Evolutionary conservation across 2,113 vertebrate species (phyloP).

Genomic region (Thinocorus orbignyianus): DNA sequence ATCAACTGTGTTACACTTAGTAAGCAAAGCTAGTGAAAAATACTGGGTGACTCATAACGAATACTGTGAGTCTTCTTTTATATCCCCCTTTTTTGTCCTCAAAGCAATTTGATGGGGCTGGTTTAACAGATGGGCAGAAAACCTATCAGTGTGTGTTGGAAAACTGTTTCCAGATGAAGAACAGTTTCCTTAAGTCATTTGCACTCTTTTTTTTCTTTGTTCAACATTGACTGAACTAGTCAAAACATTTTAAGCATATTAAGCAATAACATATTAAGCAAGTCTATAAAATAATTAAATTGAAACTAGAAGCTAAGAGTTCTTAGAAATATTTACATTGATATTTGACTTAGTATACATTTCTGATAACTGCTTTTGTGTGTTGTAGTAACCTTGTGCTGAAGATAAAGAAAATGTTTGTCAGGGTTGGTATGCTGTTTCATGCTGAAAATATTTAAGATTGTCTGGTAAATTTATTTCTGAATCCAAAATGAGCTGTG

Average conservation of each 20-base stretch:
- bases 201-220: constrained; percentile 46
- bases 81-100: constrained; percentile 39
- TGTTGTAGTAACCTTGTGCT: background rate
- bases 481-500: background rate
- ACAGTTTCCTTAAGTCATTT: constrained; percentile 56
- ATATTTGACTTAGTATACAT: constrained; percentile 20
- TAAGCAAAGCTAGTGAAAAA: constrained; percentile 38
- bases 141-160: constrained; percentile 32
- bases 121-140: constrained; percentile 65
- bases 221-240: constrained; percentile 63
- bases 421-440: background rate
- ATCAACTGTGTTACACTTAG: background rate
- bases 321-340: constrained; percentile 57
- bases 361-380: background rate
- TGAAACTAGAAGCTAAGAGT: constrained; percentile 13
- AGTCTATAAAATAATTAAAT: constrained; percentile 62
- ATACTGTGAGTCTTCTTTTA: background rate
- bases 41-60: constrained; percentile 29
- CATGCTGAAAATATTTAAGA: background rate
- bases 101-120: constrained; percentile 44
- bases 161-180: constrained; percentile 59
- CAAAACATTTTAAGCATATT: constrained; percentile 63
- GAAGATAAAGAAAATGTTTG: background rate
- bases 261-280: constrained; percentile 58
- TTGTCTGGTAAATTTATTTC: background rate